Evolutionary conservation across 2,888 invertebrate species (phyloP).

Genomic region (Drosophila anomalata): DNA sequence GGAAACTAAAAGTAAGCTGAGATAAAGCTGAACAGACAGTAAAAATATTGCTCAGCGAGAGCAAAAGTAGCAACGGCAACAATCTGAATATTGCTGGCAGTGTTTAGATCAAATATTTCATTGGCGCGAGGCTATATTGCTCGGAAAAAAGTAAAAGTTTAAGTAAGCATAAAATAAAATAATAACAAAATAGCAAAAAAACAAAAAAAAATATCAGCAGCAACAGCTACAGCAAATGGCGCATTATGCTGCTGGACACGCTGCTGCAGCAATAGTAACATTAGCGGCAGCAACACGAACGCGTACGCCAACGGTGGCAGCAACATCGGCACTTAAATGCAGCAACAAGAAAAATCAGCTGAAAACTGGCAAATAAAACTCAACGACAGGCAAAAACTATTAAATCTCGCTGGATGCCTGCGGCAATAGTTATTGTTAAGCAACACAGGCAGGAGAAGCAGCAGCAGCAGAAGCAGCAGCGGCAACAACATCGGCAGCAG

Average conservation of each 20-base stretch:
- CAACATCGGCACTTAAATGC: slow-evolving; percentile 48
- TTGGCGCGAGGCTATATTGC: slow-evolving; percentile 9
- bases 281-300: slow-evolving; percentile 9
- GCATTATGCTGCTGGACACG: slow-evolving; percentile 42
- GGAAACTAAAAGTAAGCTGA: slow-evolving; percentile 17
- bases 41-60: slow-evolving; percentile 3
- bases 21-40: slow-evolving; percentile 7
- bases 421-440: slow-evolving; percentile 62
- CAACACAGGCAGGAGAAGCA: slow-evolving; percentile 43
- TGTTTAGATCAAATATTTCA: slow-evolving; percentile 29
- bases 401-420: slow-evolving; percentile 66
- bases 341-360: slow-evolving; percentile 45
- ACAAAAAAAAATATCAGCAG: not conserved
- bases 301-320: slow-evolving; percentile 13
- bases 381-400: slow-evolving; percentile 46
- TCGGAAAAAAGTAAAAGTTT: slow-evolving; percentile 27
- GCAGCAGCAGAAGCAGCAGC: slow-evolving; percentile 11
- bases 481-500: slow-evolving; percentile 10
- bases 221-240: slow-evolving; percentile 46
- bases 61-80: slow-evolving; percentile 1
- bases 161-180: slow-evolving; percentile 34
- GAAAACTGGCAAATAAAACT: slow-evolving; percentile 48
- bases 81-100: slow-evolving; percentile 15
- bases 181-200: slow-evolving; percentile 4
- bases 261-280: slow-evolving; percentile 32